Evolutionary conservation across 2,888 invertebrate species (phyloP), one percentile per base, ranked within the genome.

Genomic region (Microctonus brassicae): DNA sequence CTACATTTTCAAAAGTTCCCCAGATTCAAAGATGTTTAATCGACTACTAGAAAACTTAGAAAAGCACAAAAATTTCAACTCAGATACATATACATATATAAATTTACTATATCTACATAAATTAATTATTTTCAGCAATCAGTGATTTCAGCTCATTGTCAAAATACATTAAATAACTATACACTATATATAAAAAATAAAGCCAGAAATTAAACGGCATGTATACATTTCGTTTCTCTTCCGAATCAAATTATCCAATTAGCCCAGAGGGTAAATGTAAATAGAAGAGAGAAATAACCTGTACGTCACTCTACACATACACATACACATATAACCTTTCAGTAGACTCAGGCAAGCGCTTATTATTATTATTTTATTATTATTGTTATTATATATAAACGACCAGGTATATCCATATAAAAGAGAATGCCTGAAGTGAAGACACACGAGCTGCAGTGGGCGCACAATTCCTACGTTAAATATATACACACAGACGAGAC

Each of bases 171-270:
- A 39, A 3, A 2, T 39, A 39, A 39, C n/a, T n/a, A 13, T n/a
- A 13, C 39, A 13, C 13, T 39, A 1, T 3, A 39, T n/a, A 11
- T n/a, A 39, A n/a, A 39, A 39, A 39, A 39, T n/a, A 13, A 39
- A 13, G 11, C 13, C 13, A 0, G n/a, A 39, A 39, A 39, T 39
- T 39, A 39, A n/a, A n/a, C n/a, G 39, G 39, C n/a, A 39, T 39
- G 13, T 39, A 39, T 39, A 39, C 13, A n/a, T 39, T 39, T 39
- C 39, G n/a, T n/a, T n/a, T n/a, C 39, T 39, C 13, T 39, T 81
- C 81, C 80, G 80, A 81, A 79, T 82, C 80, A 81, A 83, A 84
- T 84, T 84, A 85, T 83, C 82, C 83, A 85, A 85, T 85, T 85
- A 85, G 80, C 79, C 11, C 79, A 79, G 72, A 52, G 36, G 67